These are phyloP conservation scores for Rhagonycha fulva DNA, from an alignment of 2,888 invertebrate species.

Conservation along the genomic window DNA sequence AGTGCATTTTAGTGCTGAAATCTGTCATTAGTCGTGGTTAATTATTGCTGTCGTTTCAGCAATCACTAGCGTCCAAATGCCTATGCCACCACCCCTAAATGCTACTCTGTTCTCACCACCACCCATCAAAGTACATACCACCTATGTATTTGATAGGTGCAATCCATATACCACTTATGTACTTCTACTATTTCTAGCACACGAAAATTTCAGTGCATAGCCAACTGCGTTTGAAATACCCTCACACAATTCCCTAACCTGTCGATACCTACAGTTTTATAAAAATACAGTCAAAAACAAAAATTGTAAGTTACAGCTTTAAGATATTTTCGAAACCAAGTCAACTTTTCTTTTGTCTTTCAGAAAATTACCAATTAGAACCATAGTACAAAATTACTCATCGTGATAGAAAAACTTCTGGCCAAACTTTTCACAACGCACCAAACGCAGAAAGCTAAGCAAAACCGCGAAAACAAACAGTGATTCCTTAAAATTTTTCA, in stretches of 20 bases:
- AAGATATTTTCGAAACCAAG: not conserved
- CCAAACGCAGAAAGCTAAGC: constrained; percentile 50
- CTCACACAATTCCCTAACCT: constrained; percentile 53
- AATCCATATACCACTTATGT: constrained; percentile 36
- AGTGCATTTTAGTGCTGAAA: constrained; percentile 6
- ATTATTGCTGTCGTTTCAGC: constrained; percentile 25
- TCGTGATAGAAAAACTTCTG: constrained; percentile 43
- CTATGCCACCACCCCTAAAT: constrained; percentile 28
- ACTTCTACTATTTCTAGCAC: constrained; percentile 36
- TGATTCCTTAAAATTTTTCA: constrained; percentile 23
- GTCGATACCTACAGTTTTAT: constrained; percentile 56
- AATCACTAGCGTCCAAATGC: constrained; percentile 25
- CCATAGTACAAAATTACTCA: constrained; percentile 50
- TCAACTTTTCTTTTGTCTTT: constrained; percentile 31
- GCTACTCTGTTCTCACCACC: constrained; percentile 30
- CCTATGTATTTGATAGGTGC: constrained; percentile 25
- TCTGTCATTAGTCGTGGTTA: constrained; percentile 23
- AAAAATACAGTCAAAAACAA: constrained; percentile 39
- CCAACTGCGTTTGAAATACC: constrained; percentile 55
- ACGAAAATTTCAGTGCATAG: constrained; percentile 56
- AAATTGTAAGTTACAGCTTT: constrained; percentile 40
- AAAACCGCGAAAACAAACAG: constrained; percentile 38
- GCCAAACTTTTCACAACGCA: constrained; percentile 44
- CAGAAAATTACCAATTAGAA: constrained; percentile 47
- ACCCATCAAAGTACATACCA: constrained; percentile 21